Conservation (phyloP, 2,797 vertebrate genomes). For the Dromococcyx pavoninus region DNA sequence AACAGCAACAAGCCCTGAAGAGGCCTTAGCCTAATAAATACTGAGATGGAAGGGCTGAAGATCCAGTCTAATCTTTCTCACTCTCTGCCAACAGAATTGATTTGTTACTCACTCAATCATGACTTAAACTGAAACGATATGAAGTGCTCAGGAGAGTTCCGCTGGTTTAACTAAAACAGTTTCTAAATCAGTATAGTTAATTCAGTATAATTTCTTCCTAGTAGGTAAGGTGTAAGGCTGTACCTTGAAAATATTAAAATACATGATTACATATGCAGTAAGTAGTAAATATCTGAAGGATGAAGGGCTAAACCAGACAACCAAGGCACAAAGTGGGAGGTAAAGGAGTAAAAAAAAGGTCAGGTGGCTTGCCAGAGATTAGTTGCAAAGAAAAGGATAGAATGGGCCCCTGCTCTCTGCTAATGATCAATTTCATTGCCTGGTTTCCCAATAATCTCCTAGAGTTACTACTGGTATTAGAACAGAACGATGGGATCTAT, state of each 20-base stretch:
- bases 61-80: constrained; percentile 42
- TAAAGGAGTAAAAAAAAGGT: background rate
- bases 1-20: constrained; percentile 49
- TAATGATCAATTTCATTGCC: background rate
- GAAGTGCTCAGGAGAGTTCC: constrained; percentile 1
- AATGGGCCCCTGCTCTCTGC: background rate
- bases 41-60: constrained; percentile 11
- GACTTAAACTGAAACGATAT: constrained; percentile 27
- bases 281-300: background rate
- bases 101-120: constrained; percentile 36
- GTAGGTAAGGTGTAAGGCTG: background rate
- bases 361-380: background rate
- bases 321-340: background rate
- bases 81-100: constrained; percentile 33
- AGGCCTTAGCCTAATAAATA: constrained; percentile 42
- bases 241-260: background rate
- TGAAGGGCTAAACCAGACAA: background rate
- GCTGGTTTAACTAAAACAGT: background rate
- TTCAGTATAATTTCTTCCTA: background rate
- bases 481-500: background rate
- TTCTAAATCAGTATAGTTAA: constrained; percentile 6
- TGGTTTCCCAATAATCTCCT: background rate
- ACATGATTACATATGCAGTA: background rate
- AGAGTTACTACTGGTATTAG: background rate
- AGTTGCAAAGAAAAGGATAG: background rate